phyloP scores from a whole-genome alignment of 2,113 vertebrate species.

The Cariama cristata region DNA sequence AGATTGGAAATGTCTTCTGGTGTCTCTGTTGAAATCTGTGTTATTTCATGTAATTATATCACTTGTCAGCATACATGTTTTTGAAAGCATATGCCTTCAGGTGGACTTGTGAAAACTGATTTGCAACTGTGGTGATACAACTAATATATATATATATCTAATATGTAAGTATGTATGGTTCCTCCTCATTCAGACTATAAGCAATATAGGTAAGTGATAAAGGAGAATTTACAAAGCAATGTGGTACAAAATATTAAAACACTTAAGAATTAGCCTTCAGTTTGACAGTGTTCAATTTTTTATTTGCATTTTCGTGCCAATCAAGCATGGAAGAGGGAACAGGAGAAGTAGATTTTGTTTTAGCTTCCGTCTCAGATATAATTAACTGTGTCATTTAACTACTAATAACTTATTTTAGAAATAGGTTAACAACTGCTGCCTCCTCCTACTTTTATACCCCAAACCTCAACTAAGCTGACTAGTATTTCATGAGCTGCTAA shows the following conservation, averaged over 20 bases:
- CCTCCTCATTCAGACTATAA: background rate
- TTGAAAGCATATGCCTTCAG: background rate
- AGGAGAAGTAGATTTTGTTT: background rate
- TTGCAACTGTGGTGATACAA: background rate
- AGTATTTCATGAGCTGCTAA: background rate
- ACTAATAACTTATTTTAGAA: background rate
- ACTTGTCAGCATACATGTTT: background rate
- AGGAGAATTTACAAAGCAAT: background rate
- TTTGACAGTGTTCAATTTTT: background rate
- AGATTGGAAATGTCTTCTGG: background rate
- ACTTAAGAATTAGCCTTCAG: background rate
- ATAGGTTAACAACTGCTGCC: background rate
- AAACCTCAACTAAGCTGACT: background rate
- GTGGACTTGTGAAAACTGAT: background rate
- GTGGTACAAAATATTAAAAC: background rate
- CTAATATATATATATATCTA: background rate
- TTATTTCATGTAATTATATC: background rate
- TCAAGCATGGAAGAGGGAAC: background rate
- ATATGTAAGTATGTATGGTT: background rate
- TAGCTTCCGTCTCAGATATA: background rate
- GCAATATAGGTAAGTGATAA: background rate
- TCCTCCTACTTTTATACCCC: background rate
- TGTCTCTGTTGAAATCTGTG: background rate
- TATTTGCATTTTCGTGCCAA: constrained; percentile 4
- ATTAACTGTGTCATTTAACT: background rate